Percentiles rank a stretch among this genome's conserved stretches.
Conservation (phyloP, 2,888 invertebrate genomes). For the Scaptomyza flava region DNA sequence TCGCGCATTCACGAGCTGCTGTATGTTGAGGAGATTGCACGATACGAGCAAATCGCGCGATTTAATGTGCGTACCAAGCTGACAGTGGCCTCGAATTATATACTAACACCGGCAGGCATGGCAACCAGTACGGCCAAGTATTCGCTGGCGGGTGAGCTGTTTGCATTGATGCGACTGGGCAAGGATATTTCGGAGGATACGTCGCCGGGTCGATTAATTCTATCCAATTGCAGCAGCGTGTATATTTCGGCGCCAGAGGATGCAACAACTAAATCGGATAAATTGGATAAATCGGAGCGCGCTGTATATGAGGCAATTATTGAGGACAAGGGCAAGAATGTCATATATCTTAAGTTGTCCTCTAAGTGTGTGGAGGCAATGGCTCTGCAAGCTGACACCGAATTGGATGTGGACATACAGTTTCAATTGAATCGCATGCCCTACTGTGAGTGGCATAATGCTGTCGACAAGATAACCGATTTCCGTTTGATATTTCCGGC, state of each 20-base stretch:
- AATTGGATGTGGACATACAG: slow-evolving; percentile 89
- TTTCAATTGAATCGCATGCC: slow-evolving; percentile 92
- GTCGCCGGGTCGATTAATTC: slow-evolving; percentile 90
- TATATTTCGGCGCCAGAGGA: slow-evolving; percentile 85
- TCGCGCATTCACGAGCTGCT: slow-evolving; percentile 90
- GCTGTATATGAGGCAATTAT: slow-evolving; percentile 90
- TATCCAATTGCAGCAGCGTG: slow-evolving; percentile 90
- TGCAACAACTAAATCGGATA: slow-evolving; percentile 50
- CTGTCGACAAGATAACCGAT: slow-evolving; percentile 90
- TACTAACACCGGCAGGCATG: slow-evolving; percentile 88
- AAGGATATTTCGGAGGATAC: slow-evolving; percentile 93
- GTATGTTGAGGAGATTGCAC: slow-evolving; percentile 91
- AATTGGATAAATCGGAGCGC: slow-evolving; percentile 59
- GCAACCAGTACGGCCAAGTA: slow-evolving; percentile 90
- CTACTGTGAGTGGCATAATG: slow-evolving; percentile 93
- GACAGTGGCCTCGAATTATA: slow-evolving; percentile 88
- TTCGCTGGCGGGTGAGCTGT: slow-evolving; percentile 90
- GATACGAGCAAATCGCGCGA: slow-evolving; percentile 88
- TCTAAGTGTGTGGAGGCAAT: slow-evolving; percentile 88
- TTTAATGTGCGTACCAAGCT: slow-evolving; percentile 89
- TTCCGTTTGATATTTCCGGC: slow-evolving; percentile 90
- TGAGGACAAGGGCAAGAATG: slow-evolving; percentile 92
- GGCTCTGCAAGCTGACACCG: slow-evolving; percentile 87
- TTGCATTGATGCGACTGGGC: slow-evolving; percentile 89
- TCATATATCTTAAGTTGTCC: slow-evolving; percentile 90